These are phyloP conservation scores for Heterodera schachtii DNA, from an alignment of 1,140 invertebrate species.

Conservation along the genomic window DNA sequence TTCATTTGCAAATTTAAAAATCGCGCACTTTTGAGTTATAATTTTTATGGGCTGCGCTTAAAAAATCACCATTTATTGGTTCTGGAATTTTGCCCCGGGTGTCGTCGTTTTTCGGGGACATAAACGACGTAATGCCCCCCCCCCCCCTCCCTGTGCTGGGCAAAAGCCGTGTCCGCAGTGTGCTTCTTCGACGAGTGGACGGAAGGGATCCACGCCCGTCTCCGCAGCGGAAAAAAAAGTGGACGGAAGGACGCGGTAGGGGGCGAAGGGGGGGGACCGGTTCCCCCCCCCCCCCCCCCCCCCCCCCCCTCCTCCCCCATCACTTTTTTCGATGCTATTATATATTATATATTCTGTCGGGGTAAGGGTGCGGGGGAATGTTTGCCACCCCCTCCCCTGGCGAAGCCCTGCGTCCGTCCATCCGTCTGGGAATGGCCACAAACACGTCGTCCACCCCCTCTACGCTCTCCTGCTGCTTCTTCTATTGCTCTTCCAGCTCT, in stretches of 20 bases:
- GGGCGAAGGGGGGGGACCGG: neutral
- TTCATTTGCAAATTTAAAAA: too few species aligned
- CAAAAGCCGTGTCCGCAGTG: neutral
- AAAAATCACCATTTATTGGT: neutral
- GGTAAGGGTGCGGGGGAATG: neutral
- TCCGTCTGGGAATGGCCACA: neutral
- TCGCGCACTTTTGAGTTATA: neutral
- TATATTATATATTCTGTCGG: slow-evolving; percentile 3
- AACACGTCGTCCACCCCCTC: neutral
- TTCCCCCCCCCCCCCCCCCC: neutral
- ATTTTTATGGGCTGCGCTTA: neutral
- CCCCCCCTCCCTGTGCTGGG: neutral
- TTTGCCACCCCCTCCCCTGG: neutral
- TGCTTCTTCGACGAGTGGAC: neutral
- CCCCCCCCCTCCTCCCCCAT: neutral
- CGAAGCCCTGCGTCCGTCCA: neutral
- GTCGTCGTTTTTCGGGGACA: neutral
- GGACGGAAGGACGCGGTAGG: neutral
- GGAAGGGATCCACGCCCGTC: neutral
- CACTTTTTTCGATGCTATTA: neutral
- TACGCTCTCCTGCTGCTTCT: neutral
- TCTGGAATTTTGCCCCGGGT: neutral
- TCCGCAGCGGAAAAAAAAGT: neutral
- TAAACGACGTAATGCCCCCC: neutral
- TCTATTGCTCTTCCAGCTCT: neutral